Conservation (phyloP, 2,888 invertebrate species). For the Encarsia formosa region DNA sequence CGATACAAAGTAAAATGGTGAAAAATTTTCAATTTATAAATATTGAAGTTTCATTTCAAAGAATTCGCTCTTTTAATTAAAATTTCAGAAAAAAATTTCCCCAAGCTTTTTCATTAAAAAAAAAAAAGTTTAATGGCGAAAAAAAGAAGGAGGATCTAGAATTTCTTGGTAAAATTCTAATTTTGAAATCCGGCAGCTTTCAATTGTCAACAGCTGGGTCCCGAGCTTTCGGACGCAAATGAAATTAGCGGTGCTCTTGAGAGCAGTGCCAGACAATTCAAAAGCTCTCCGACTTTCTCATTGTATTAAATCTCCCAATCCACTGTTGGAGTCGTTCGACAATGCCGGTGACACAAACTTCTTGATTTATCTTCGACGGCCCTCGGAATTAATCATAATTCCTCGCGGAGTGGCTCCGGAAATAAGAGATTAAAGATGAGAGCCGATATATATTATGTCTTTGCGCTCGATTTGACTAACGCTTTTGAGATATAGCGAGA, state of each 20-base stretch:
- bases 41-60: too few relatives aligned
- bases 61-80: too few relatives aligned
- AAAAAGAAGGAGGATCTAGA: too few relatives aligned
- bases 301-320: conserved; percentile 6
- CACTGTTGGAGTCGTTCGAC: neutral
- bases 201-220: too few relatives aligned
- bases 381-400: conserved; percentile 13
- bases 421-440: neutral
- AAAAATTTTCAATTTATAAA: too few relatives aligned
- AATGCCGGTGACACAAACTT: neutral
- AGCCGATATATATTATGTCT: conserved; percentile 5
- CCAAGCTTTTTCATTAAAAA: too few relatives aligned
- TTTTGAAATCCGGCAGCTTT: too few relatives aligned
- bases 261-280: neutral
- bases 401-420: neutral
- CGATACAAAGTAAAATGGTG: too few relatives aligned
- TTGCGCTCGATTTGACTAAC: conserved; percentile 11
- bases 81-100: too few relatives aligned
- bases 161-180: too few relatives aligned
- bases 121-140: too few relatives aligned
- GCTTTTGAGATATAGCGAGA: too few relatives aligned
- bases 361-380: conserved; percentile 6
- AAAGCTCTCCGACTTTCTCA: neutral
- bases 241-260: conserved; percentile 13
- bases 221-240: neutral